These are phyloP conservation scores for Caenorhabditis brenneri DNA, from an alignment of 1,140 invertebrate species.

Conservation along the genomic window DNA sequence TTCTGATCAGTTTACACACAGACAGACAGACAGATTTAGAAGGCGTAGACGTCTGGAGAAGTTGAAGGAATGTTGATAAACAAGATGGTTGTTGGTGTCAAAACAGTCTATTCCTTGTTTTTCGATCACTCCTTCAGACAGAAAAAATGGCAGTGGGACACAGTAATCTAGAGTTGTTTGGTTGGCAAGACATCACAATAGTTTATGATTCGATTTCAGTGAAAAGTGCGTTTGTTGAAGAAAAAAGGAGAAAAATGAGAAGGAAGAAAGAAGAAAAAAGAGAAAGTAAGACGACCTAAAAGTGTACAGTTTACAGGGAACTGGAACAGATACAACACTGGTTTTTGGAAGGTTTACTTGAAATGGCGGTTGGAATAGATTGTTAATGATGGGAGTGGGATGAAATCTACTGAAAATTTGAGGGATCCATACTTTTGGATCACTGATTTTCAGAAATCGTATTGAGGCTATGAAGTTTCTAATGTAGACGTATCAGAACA, in stretches of 20 bases:
- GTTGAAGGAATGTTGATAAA: background rate
- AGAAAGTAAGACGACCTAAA: background rate
- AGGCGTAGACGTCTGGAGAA: background rate
- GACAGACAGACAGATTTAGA: background rate
- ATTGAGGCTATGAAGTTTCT: no score
- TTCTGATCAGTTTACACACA: slow-evolving; percentile 13
- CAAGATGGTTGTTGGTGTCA: slow-evolving; percentile 6
- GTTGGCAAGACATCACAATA: background rate
- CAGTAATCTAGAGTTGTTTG: background rate
- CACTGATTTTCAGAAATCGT: no score
- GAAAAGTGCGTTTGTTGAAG: background rate
- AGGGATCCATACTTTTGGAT: no score
- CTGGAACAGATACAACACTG: background rate
- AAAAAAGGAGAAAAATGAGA: background rate
- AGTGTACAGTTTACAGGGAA: background rate
- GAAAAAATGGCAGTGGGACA: background rate
- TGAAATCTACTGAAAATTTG: no score
- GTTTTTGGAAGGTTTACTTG: no score
- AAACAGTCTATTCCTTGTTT: background rate
- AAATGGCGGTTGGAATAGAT: background rate
- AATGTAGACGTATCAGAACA: no score
- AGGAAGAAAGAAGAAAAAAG: background rate
- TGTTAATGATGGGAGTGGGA: no score
- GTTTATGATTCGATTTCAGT: background rate
- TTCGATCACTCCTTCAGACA: background rate